phyloP scores from a whole-genome alignment of 2,888 invertebrate genomes.

The Lymantria dispar region DNA sequence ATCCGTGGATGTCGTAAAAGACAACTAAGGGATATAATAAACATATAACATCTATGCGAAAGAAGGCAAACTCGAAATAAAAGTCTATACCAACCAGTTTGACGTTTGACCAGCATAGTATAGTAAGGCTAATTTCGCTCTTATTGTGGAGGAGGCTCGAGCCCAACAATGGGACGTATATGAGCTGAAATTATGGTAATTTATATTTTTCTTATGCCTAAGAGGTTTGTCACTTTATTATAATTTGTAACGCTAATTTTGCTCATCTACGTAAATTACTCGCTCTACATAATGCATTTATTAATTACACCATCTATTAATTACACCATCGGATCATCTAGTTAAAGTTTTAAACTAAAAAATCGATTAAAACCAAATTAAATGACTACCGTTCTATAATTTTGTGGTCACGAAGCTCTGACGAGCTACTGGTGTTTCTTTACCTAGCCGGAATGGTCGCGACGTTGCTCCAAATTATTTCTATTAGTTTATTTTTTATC shows the following conservation, averaged over 20 bases:
- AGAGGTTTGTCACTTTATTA: no score
- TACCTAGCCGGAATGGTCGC: conserved; percentile 10
- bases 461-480: conserved; percentile 20
- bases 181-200: no score
- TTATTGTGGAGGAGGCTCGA: no score
- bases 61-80: no score
- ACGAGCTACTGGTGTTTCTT: conserved; percentile 7
- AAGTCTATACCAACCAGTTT: no score
- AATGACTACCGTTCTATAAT: conserved; percentile 5
- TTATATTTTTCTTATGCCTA: no score
- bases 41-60: no score
- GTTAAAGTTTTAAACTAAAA: neutral
- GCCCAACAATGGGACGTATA: no score
- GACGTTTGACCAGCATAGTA: no score
- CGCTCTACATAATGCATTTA: neutral
- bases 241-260: neutral
- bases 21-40: no score
- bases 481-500: conserved; percentile 22
- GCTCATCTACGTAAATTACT: neutral
- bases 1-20: no score
- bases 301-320: neutral
- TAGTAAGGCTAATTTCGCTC: no score
- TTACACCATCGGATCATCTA: neutral
- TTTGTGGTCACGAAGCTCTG: conserved; percentile 7
- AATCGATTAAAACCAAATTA: conserved; percentile 3